These are phyloP conservation scores for Archivesica marissinica DNA, from an alignment of 1,140 invertebrate species.

Conservation along the genomic window DNA sequence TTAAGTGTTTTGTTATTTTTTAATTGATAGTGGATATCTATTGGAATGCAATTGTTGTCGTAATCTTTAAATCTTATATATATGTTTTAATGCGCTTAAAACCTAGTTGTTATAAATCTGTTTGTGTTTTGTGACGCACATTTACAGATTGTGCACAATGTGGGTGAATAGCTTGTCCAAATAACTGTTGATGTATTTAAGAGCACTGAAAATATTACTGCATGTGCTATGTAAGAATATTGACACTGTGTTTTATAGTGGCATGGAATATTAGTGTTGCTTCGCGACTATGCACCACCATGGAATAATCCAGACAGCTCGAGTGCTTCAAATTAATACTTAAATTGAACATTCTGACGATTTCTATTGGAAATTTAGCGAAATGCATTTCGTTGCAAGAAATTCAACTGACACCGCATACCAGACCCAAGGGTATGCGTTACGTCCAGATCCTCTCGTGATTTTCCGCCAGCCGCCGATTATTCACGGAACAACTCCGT, in stretches of 20 bases:
- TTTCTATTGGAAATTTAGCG: background rate
- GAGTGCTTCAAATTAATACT: no score
- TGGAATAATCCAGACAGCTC: no score
- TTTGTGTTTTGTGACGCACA: background rate
- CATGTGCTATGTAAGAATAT: no score
- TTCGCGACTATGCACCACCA: no score
- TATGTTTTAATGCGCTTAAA: conserved; percentile 3
- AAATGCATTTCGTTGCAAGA: conserved; percentile 57
- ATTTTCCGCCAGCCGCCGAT: conserved; percentile 36
- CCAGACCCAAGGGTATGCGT: conserved; percentile 30
- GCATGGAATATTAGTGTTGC: no score
- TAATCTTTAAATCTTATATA: no score
- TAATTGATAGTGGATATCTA: background rate
- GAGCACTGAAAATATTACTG: background rate
- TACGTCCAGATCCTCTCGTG: conserved; percentile 41
- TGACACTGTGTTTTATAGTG: no score
- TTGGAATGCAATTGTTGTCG: background rate
- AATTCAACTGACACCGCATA: conserved; percentile 51
- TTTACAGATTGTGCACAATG: background rate
- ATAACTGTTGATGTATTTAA: background rate
- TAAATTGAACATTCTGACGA: no score
- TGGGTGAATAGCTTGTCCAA: background rate
- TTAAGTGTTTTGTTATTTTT: conserved; percentile 19
- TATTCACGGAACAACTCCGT: background rate
- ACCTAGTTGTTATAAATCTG: background rate